phyloP scores from a whole-genome alignment of 2,797 vertebrate species.

The Phrynocephalus forsythii region DNA sequence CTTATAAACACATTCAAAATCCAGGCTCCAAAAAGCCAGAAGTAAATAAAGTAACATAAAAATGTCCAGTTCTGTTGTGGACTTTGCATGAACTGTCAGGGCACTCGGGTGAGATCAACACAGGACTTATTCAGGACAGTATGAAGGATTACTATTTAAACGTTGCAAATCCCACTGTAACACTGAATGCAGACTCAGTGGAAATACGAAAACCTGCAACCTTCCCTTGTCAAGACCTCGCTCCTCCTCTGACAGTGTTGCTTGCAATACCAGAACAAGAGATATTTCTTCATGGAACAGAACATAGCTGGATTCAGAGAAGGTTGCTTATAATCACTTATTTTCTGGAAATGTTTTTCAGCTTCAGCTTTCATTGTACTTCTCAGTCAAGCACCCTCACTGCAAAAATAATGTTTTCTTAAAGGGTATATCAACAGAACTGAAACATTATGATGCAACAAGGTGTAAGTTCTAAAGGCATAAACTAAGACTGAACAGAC shows the following conservation, averaged over 20 bases:
- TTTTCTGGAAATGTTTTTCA: not conserved
- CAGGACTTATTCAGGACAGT: not conserved
- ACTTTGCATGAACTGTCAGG: not conserved
- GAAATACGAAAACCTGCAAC: not conserved
- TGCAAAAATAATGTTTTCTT: not conserved
- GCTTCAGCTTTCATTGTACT: not conserved
- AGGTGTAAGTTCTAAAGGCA: not conserved
- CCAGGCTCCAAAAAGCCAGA: too few relatives aligned
- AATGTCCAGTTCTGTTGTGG: too few relatives aligned
- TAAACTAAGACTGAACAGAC: not conserved
- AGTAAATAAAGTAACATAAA: too few relatives aligned
- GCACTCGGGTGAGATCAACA: not conserved
- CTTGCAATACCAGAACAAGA: not conserved
- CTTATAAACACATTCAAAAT: not conserved
- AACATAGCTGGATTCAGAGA: not conserved
- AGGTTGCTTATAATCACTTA: not conserved
- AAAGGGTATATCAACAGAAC: not conserved
- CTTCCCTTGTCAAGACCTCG: not conserved
- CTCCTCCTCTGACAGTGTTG: not conserved
- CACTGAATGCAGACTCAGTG: not conserved
- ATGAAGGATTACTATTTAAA: not conserved
- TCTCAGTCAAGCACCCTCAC: not conserved
- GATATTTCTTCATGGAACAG: not conserved
- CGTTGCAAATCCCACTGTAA: not conserved
- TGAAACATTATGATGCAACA: not conserved